A percentile compares a stretch with the other conserved stretches of the same genome.
Evolutionary conservation across 2,888 invertebrate species (phyloP).

Genomic region (Polymixis flavicincta): DNA sequence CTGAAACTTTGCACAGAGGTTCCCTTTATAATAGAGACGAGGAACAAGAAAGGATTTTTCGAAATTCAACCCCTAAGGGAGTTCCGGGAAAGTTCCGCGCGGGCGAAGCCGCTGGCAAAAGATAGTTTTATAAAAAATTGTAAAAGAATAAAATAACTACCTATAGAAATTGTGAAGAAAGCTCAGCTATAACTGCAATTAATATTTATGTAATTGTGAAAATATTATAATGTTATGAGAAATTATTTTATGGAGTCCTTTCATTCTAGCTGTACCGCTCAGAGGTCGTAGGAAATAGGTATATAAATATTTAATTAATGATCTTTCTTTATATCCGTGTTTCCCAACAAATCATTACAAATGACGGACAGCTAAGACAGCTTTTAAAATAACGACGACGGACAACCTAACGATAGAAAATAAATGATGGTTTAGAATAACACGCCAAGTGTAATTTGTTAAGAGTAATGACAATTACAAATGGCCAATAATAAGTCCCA

Average conservation of each 20-base stretch:
- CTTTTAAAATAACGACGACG: constrained; percentile 22
- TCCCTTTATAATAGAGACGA: too few species aligned
- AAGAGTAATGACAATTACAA: constrained; percentile 41
- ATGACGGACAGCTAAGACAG: constrained; percentile 43
- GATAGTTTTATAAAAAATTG: constrained; percentile 1
- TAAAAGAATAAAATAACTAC: not conserved
- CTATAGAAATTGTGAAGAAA: constrained; percentile 23
- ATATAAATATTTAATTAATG: constrained; percentile 22
- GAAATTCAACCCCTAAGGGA: too few species aligned
- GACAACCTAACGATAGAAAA: constrained; percentile 38
- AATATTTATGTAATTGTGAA: constrained; percentile 21
- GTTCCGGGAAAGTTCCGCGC: too few species aligned
- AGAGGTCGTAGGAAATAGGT: constrained; percentile 4
- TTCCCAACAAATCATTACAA: constrained; percentile 50
- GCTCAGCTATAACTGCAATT: constrained; percentile 12
- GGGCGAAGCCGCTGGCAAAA: too few species aligned
- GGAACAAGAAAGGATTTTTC: too few species aligned
- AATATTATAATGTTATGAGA: constrained; percentile 16
- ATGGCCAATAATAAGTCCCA: constrained; percentile 50
- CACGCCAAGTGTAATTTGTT: constrained; percentile 47
- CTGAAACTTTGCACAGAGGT: too few species aligned
- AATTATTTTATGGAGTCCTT: constrained; percentile 9
- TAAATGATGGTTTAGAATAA: constrained; percentile 34
- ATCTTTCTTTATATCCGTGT: constrained; percentile 30
- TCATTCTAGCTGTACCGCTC: not conserved